Percentiles rank a stretch among this genome's conserved stretches.
phyloP scores from a whole-genome alignment of 2,113 vertebrate genomes.

The Apus apus region DNA sequence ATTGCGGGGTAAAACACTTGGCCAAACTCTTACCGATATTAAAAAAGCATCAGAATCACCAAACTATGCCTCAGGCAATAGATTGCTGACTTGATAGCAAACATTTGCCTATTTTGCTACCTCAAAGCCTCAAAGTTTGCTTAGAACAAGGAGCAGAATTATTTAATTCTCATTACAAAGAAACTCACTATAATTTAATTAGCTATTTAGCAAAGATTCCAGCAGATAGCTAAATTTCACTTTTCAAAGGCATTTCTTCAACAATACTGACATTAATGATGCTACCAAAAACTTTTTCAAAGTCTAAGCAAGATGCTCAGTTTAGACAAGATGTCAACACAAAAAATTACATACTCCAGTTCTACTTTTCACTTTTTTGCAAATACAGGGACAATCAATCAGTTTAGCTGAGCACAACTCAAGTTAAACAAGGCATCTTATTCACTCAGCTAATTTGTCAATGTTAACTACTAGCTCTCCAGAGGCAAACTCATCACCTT shows the following conservation, averaged over 20 bases:
- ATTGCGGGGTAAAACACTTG: not conserved
- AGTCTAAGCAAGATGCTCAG: constrained; percentile 25
- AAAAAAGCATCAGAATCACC: not conserved
- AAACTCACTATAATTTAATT: not conserved
- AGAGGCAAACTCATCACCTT: not conserved
- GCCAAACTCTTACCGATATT: not conserved
- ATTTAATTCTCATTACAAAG: not conserved
- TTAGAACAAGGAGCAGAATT: constrained; percentile 39
- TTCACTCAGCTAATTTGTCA: not conserved
- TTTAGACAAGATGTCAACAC: constrained; percentile 31
- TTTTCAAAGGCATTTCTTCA: constrained; percentile 27
- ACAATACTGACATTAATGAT: not conserved
- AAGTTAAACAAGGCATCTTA: constrained; percentile 20
- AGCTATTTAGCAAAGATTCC: constrained; percentile 12
- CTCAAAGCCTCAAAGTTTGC: not conserved
- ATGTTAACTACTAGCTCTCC: not conserved
- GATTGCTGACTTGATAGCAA: constrained; percentile 17
- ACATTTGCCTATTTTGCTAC: not conserved
- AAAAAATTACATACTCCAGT: not conserved
- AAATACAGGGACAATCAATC: constrained; percentile 16
- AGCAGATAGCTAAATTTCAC: constrained; percentile 30
- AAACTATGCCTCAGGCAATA: not conserved
- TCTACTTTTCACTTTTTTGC: constrained; percentile 22
- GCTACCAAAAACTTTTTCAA: not conserved
- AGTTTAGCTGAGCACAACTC: constrained; percentile 19